Conservation (phyloP, 2,797 vertebrate species). For the Amazona finschi region DNA sequence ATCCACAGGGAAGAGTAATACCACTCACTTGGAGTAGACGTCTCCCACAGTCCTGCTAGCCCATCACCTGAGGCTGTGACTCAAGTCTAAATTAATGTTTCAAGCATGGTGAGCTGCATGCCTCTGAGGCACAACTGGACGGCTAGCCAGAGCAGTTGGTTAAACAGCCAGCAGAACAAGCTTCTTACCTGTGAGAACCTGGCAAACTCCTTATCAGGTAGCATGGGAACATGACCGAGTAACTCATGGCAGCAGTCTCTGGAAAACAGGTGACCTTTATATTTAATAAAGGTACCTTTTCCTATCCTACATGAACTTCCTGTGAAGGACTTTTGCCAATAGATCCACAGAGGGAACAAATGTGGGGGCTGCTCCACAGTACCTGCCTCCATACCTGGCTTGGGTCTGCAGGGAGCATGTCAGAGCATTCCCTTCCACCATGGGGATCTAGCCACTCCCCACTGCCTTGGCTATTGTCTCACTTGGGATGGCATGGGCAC, state of each 20-base stretch:
- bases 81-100: neutral
- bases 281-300: neutral
- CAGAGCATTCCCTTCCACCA: neutral
- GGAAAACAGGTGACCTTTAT: conserved; percentile 32
- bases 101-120: accelerated
- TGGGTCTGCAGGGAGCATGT: neutral
- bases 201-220: conserved; percentile 84
- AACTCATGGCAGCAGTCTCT: conserved; percentile 88
- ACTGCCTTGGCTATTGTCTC: neutral
- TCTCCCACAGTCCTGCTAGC: neutral
- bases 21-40: neutral
- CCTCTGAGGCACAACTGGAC: neutral
- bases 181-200: conserved; percentile 84
- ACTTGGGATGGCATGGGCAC: neutral
- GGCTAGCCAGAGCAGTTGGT: neutral
- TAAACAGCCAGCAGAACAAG: neutral
- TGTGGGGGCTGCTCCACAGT: neutral
- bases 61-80: neutral
- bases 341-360: neutral
- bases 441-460: neutral
- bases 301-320: neutral
- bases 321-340: neutral
- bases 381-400: neutral
- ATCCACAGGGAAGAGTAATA: neutral
- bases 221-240: conserved; percentile 84